Evolutionary conservation across 2,113 vertebrate species (phyloP).

Genomic region (Calidris pugnax): DNA sequence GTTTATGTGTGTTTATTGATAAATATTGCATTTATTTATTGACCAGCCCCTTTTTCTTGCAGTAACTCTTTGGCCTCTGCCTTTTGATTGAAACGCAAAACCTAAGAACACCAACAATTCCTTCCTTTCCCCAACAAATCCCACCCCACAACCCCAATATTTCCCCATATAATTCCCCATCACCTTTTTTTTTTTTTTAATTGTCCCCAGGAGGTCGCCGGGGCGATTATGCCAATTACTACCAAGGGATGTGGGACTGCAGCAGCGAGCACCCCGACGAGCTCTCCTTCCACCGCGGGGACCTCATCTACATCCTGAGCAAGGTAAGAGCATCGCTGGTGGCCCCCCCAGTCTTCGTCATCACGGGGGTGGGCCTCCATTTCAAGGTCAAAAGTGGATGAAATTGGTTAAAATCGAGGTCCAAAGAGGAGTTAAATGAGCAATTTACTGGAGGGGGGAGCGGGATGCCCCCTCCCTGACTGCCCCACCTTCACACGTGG

Average conservation of each 20-base stretch:
- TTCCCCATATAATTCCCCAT: not conserved
- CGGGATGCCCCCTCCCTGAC: rapidly evolving
- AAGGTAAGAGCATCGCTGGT: slow-evolving; percentile 78
- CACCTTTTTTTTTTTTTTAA: not conserved
- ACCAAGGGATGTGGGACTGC: slow-evolving; percentile 93
- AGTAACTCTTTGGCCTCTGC: too few species aligned
- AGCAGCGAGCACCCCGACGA: slow-evolving; percentile 84
- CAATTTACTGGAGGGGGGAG: not conserved
- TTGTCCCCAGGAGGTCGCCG: slow-evolving; percentile 31
- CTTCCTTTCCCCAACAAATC: not conserved
- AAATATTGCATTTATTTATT: not conserved
- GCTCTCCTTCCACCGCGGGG: slow-evolving; percentile 89
- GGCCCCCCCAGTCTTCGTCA: rapidly evolving
- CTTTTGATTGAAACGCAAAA: not conserved
- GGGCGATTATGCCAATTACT: slow-evolving; percentile 82
- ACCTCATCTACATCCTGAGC: slow-evolving; percentile 91
- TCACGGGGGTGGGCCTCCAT: rapidly evolving
- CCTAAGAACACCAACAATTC: not conserved
- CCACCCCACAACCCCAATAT: not conserved
- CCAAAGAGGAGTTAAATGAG: too few species aligned
- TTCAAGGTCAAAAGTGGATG: not conserved
- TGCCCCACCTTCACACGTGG: not conserved
- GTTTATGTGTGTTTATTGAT: not conserved
- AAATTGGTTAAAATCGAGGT: not conserved
- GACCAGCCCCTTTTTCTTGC: not conserved